A percentile compares a stretch with the other conserved stretches of the same genome.
phyloP scores from a whole-genome alignment of 2,797 vertebrate species.

The Anguilla obscura region DNA sequence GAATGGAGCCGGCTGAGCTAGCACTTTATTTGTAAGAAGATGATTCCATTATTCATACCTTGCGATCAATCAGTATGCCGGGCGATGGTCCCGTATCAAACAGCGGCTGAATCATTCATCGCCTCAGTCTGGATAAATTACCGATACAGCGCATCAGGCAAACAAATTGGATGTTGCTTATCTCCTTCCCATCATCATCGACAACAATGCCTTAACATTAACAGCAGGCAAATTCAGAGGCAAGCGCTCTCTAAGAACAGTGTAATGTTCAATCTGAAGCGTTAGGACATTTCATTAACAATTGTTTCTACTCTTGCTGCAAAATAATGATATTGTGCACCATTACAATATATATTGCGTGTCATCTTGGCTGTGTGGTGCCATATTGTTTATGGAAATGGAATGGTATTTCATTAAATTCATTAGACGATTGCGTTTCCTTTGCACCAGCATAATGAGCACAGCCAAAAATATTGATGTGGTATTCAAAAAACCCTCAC shows the following conservation, averaged over 20 bases:
- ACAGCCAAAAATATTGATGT: not conserved
- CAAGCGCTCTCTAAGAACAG: conserved; percentile 21
- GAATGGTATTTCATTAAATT: not conserved
- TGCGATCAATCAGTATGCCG: conserved; percentile 43
- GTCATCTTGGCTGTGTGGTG: not conserved
- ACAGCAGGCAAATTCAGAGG: conserved; percentile 42
- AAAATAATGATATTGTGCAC: not conserved
- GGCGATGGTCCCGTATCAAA: conserved; percentile 41
- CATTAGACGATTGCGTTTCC: not conserved
- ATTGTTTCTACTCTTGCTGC: not conserved
- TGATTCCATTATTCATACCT: conserved; percentile 51
- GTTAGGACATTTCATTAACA: not conserved
- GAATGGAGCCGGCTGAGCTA: conserved; percentile 41
- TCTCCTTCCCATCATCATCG: conserved; percentile 41
- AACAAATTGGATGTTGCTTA: conserved; percentile 53
- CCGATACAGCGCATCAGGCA: conserved; percentile 46
- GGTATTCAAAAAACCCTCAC: not conserved
- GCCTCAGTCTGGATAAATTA: conserved; percentile 48
- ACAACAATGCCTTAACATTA: conserved; percentile 38
- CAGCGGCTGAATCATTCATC: conserved; percentile 51
- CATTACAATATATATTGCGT: not conserved
- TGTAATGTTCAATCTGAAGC: not conserved
- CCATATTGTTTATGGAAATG: not conserved
- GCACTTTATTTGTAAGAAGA: conserved; percentile 44
- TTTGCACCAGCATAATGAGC: not conserved